Evolutionary conservation across 1,140 invertebrate species (phyloP).

Genomic region (Drosophila sp.): DNA sequence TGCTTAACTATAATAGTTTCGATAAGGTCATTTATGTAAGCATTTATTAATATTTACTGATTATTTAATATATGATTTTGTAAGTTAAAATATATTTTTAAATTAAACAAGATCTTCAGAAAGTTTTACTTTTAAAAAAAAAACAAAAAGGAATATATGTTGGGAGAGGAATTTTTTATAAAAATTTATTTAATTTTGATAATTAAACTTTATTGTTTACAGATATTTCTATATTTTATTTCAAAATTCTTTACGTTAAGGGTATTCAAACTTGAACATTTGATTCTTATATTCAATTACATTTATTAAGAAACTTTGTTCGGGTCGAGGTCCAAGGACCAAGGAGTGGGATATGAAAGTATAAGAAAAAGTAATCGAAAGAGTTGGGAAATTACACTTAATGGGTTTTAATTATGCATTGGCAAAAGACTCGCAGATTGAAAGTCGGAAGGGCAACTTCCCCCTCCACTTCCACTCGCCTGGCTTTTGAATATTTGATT

Average conservation of each 20-base stretch:
- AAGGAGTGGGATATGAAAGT: constrained; percentile 38
- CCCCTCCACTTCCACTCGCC: background rate
- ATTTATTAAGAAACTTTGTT: constrained; percentile 35
- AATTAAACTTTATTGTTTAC: background rate
- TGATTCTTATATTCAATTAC: constrained; percentile 10
- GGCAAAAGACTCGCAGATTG: constrained; percentile 39
- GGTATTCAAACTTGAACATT: background rate
- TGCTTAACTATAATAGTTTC: background rate
- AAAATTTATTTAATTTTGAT: background rate
- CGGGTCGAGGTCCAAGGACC: background rate
- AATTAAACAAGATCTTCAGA: no score
- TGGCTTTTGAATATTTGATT: constrained; percentile 75
- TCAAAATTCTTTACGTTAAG: background rate
- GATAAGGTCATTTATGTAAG: background rate
- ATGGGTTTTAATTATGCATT: constrained; percentile 83
- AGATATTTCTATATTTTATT: background rate
- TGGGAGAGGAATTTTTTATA: background rate
- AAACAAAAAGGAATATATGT: no score
- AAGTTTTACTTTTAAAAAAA: no score
- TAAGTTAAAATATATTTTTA: no score
- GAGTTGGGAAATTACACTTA: constrained; percentile 71
- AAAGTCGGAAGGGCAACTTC: constrained; percentile 45
- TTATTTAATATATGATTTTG: background rate
- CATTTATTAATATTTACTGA: background rate
- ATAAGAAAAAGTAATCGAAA: constrained; percentile 47